A percentile compares a stretch with the other conserved stretches of the same genome.
Evolutionary conservation across 1,140 invertebrate species (phyloP).

Genomic region (Apis florea): DNA sequence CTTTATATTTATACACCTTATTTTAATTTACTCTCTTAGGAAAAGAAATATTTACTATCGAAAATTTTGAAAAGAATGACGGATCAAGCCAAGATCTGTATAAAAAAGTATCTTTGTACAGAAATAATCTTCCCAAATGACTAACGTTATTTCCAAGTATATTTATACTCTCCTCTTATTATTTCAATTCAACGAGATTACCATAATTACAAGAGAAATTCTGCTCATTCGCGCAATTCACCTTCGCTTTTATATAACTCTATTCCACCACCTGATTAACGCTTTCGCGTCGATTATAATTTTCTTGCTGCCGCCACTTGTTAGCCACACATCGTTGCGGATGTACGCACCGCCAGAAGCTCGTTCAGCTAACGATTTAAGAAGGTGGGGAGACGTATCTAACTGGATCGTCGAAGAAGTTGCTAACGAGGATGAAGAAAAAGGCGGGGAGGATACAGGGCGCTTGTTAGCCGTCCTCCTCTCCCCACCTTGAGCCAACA

Average conservation of each 20-base stretch:
- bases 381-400: constrained; percentile 34
- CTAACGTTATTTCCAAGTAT: background rate
- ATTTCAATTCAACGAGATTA: background rate
- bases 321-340: constrained; percentile 15
- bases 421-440: constrained; percentile 39
- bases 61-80: too few species aligned
- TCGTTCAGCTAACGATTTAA: constrained; percentile 42
- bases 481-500: constrained; percentile 1
- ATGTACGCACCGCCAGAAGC: background rate
- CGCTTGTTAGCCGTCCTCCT: constrained; percentile 60
- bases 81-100: too few species aligned
- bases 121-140: background rate
- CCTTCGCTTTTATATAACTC: background rate
- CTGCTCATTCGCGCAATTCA: background rate
- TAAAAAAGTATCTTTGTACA: too few species aligned
- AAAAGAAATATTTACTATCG: too few species aligned
- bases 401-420: constrained; percentile 59
- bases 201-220: background rate
- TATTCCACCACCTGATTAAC: background rate
- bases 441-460: constrained; percentile 20
- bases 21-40: too few species aligned
- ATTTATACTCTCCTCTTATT: background rate
- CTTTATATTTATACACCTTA: too few species aligned
- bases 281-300: background rate
- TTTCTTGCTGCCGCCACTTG: constrained; percentile 3